These are phyloP conservation scores for Nycticorax nycticorax DNA, from an alignment of 2,113 vertebrate genomes.

Conservation along the genomic window DNA sequence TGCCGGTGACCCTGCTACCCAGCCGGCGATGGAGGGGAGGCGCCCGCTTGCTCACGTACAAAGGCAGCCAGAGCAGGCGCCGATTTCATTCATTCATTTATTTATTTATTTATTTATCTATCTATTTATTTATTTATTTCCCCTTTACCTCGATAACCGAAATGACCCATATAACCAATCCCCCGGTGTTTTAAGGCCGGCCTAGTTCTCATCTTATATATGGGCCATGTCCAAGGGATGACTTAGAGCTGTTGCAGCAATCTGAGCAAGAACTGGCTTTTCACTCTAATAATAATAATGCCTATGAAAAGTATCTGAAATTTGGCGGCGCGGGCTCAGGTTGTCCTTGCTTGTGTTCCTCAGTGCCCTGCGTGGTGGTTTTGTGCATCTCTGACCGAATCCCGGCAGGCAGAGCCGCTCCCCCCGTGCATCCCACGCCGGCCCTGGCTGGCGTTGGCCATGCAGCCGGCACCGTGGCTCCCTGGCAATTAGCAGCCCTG, in stretches of 20 bases:
- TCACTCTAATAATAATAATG: neutral
- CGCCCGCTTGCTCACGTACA: accelerated
- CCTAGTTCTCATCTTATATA: neutral
- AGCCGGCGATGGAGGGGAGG: neutral
- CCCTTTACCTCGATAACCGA: neutral
- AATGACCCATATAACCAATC: neutral
- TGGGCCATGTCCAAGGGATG: neutral
- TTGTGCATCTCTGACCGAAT: too few species aligned
- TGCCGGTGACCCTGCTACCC: neutral
- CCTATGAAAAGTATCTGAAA: neutral
- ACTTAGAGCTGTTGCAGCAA: neutral
- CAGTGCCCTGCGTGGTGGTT: accelerated
- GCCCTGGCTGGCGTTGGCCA: accelerated
- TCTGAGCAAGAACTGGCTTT: neutral
- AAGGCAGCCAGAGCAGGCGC: neutral
- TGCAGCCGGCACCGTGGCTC: neutral
- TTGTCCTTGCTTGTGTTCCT: neutral
- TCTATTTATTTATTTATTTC: neutral
- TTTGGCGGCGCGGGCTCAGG: neutral
- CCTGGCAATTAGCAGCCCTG: neutral
- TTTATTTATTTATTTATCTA: too few species aligned
- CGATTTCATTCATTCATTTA: neutral
- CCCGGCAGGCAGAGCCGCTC: neutral
- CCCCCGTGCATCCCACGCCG: accelerated
- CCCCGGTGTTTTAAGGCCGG: neutral